Evolutionary conservation across 2,113 vertebrate species (phyloP).

Genomic region (Bufo gargarizans): DNA sequence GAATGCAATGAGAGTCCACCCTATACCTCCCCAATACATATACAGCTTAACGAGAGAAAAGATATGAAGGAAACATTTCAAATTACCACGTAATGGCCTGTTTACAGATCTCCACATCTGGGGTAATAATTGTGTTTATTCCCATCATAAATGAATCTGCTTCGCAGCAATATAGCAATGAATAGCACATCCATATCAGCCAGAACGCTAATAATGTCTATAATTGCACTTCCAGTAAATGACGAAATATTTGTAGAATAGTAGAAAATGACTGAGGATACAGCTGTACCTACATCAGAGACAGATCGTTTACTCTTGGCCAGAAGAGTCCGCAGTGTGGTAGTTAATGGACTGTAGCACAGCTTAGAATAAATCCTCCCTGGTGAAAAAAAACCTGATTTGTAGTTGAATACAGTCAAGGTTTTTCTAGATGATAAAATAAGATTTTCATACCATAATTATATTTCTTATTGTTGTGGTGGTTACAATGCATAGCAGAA

Average conservation of each 20-base stretch:
- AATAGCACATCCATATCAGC: not conserved
- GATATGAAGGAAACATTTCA: not conserved
- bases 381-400: constrained; percentile 5
- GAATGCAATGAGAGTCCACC: no score
- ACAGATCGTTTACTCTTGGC: not conserved
- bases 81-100: not conserved
- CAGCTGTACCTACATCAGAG: constrained; percentile 6
- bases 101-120: constrained; percentile 17
- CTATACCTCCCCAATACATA: not conserved
- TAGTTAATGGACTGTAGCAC: constrained; percentile 31
- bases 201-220: not conserved
- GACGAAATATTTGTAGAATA: not conserved
- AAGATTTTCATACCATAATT: not conserved
- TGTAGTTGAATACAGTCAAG: not conserved
- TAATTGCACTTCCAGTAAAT: not conserved
- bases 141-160: not conserved
- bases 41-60: not conserved
- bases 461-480: no score
- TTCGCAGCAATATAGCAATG: not conserved
- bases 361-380: not conserved
- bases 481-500: no score
- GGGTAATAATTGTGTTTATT: constrained; percentile 22
- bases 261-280: not conserved
- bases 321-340: not conserved
- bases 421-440: not conserved